Conservation (phyloP, 2,113 vertebrate species). For the Xyliphius kryptos region DNA sequence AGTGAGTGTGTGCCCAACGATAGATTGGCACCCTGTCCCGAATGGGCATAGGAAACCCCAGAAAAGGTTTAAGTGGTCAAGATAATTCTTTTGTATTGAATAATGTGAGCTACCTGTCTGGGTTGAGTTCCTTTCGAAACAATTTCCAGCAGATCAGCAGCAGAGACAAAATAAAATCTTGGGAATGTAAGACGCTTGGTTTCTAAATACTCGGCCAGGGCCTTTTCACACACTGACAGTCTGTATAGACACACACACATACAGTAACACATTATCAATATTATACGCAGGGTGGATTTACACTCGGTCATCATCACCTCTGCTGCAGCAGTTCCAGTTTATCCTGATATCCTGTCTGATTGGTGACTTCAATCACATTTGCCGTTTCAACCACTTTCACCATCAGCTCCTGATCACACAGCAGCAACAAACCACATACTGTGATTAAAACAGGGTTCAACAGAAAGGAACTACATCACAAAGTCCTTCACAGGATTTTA, state of each 20-base stretch:
- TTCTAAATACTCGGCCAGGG: slow-evolving; percentile 64
- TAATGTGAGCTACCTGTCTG: slow-evolving; percentile 35
- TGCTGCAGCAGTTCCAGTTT: slow-evolving; percentile 65
- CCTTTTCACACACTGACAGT: slow-evolving; percentile 65
- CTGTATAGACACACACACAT: slow-evolving; percentile 32
- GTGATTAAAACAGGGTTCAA: background rate
- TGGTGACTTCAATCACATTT: slow-evolving; percentile 67
- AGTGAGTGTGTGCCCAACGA: no score
- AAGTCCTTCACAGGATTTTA: background rate
- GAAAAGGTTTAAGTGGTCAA: no score
- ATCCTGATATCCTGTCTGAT: slow-evolving; percentile 59
- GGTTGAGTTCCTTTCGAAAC: slow-evolving; percentile 67
- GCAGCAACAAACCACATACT: background rate
- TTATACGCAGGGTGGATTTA: background rate
- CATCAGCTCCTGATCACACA: slow-evolving; percentile 55
- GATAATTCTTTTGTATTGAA: no score
- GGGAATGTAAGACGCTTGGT: slow-evolving; percentile 63
- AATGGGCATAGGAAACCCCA: no score
- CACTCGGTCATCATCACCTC: slow-evolving; percentile 33
- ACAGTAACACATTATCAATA: background rate
- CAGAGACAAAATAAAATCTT: slow-evolving; percentile 66
- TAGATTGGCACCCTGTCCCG: no score
- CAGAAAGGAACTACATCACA: background rate
- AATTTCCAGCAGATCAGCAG: slow-evolving; percentile 65
- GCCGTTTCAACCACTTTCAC: slow-evolving; percentile 54